A percentile compares a stretch with the other conserved stretches of the same genome.
phyloP scores from a whole-genome alignment of 2,113 vertebrate species.

The Odontophorus gujanensis region DNA sequence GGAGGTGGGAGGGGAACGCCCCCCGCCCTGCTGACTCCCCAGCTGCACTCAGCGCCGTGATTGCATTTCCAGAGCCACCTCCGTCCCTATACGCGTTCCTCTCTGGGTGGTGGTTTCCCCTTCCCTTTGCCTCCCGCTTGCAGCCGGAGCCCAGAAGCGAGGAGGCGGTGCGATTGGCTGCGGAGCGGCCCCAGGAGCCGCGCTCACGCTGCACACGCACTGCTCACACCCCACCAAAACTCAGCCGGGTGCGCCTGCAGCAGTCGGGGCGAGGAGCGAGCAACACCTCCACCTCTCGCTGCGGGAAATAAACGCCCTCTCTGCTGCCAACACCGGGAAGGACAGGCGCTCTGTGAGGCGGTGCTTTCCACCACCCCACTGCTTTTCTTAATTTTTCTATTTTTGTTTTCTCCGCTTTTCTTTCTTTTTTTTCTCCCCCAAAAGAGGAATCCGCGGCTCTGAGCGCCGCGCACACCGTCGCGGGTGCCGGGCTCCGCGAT shows the following conservation, averaged over 20 bases:
- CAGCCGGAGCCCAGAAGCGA: not conserved
- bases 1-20: not conserved
- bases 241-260: not conserved
- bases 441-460: no score
- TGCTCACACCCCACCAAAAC: not conserved
- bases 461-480: no score
- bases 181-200: slow-evolving; percentile 41
- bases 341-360: not conserved
- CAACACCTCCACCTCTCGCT: not conserved
- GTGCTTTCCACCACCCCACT: not conserved
- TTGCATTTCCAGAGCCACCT: not conserved
- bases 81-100: not conserved
- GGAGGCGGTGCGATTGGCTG: slow-evolving; percentile 72
- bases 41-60: not conserved
- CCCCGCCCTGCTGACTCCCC: not conserved
- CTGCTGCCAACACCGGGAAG: not conserved
- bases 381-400: not conserved
- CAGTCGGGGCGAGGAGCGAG: not conserved
- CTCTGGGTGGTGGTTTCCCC: not conserved
- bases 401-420: no score
- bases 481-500: slow-evolving; percentile 62
- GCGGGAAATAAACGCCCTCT: not conserved
- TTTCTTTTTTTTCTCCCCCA: no score
- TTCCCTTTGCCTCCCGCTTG: not conserved
- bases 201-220: not conserved